Conservation (phyloP, 2,797 vertebrate species). For the Malurus splendens region DNA sequence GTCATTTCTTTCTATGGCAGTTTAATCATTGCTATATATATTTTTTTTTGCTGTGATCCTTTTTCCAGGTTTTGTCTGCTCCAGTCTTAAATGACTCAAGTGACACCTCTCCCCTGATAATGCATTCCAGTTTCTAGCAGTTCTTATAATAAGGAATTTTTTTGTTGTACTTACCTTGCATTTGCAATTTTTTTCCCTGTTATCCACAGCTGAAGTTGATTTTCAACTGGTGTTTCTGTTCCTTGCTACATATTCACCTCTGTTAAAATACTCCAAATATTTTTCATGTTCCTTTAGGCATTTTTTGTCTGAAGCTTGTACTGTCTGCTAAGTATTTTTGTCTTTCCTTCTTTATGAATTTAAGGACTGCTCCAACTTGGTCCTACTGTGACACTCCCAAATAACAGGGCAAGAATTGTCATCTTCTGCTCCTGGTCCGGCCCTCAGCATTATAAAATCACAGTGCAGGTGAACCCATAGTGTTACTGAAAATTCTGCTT, state of each 20-base stretch:
- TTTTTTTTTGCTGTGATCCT: background rate
- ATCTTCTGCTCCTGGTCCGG: background rate
- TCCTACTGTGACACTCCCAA: background rate
- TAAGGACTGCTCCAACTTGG: background rate
- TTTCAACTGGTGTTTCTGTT: background rate
- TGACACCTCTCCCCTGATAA: background rate
- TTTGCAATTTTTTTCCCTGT: background rate
- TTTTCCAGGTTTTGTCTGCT: constrained; percentile 20
- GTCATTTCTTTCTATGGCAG: background rate
- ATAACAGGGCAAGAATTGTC: background rate
- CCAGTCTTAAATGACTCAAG: background rate
- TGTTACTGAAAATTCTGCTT: background rate
- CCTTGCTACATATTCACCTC: background rate
- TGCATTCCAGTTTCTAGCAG: background rate
- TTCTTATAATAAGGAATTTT: background rate
- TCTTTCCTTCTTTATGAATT: background rate
- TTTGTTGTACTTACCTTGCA: background rate
- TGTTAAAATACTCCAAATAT: background rate
- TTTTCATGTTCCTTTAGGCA: background rate
- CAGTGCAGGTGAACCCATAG: background rate
- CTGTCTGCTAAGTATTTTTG: background rate
- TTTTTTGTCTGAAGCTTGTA: background rate
- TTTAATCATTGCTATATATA: background rate
- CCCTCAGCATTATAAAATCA: background rate
- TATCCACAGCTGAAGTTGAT: background rate